Percentiles rank a stretch among this genome's conserved stretches.
Conservation (phyloP, 2,888 invertebrate species). For the Tolmerus cingulatus region DNA sequence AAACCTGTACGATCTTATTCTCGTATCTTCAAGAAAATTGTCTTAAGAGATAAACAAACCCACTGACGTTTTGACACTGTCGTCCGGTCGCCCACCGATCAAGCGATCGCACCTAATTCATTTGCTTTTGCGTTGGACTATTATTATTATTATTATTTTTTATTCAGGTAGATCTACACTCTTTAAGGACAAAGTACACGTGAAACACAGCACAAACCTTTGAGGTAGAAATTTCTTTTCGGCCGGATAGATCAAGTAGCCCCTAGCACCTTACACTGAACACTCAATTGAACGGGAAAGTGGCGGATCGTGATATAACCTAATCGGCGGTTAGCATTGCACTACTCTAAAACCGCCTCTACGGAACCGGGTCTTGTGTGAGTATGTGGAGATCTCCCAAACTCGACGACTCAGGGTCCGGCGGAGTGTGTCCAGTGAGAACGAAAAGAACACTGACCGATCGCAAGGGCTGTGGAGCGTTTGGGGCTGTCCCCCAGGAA, state of each 20-base stretch:
- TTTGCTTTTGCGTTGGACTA: not conserved
- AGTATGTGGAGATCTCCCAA: not conserved
- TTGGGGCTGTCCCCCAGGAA: not conserved
- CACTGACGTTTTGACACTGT: not conserved
- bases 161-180: too few relatives aligned
- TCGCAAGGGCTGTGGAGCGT: not conserved
- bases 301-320: not conserved
- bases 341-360: not conserved
- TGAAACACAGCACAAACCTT: not conserved
- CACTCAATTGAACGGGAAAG: not conserved
- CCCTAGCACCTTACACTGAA: not conserved
- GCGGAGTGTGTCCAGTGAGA: not conserved
- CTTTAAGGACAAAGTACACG: not conserved
- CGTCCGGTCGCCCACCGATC: not conserved
- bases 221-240: not conserved
- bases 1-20: conserved; percentile 3
- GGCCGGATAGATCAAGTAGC: not conserved
- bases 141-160: not conserved
- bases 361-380: not conserved
- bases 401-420: not conserved
- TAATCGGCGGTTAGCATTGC: conserved; percentile 16
- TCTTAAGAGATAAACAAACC: conserved; percentile 6
- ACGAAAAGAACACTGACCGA: not conserved
- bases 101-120: not conserved
- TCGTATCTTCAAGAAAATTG: not conserved